Conservation (phyloP, 2,113 vertebrate species). For the Ramphastos sulfuratus region DNA sequence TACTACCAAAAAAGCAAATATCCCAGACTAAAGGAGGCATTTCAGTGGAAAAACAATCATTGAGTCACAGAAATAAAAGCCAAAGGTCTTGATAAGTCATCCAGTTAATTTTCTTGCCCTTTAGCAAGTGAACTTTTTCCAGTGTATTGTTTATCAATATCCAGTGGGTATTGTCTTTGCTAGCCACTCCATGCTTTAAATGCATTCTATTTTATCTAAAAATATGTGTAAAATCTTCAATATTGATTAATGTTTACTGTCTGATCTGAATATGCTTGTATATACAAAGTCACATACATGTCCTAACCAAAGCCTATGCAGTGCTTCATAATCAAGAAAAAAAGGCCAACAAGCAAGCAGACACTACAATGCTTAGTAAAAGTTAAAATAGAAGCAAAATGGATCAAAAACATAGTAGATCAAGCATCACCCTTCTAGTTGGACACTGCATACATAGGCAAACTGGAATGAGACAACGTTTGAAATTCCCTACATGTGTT, state of each 20-base stretch:
- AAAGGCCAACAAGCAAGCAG: not conserved
- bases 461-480: not conserved
- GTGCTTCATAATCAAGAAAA: not conserved
- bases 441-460: not conserved
- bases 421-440: not conserved
- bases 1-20: not conserved
- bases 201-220: not conserved
- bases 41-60: not conserved
- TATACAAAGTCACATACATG: not conserved
- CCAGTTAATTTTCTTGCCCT: not conserved
- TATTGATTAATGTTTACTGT: not conserved
- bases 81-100: not conserved
- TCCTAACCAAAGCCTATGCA: not conserved
- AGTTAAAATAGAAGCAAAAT: not conserved
- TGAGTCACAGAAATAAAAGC: not conserved
- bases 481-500: not conserved
- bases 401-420: not conserved
- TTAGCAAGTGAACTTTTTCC: not conserved
- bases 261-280: not conserved
- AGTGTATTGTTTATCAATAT: not conserved
- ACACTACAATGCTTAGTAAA: not conserved
- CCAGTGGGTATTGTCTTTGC: not conserved
- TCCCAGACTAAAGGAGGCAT: not conserved
- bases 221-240: not conserved
- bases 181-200: not conserved